A percentile compares a stretch with the other conserved stretches of the same genome.
Conservation (phyloP, 1,140 invertebrate species). For the Sarcophaga peregrina region DNA sequence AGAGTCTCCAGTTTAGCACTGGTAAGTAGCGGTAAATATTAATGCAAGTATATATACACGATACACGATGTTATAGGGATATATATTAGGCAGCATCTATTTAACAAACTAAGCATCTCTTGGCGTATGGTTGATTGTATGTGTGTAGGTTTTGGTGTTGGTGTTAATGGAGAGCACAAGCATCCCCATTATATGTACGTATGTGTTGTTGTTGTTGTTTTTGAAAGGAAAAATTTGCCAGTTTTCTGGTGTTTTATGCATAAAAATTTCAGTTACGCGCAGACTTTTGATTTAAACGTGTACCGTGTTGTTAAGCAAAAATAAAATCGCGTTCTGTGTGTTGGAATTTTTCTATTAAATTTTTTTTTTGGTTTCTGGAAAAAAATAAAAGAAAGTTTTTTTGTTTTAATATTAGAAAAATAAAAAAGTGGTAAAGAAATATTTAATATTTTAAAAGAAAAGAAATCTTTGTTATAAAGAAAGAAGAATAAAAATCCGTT, state of each 20-base stretch:
- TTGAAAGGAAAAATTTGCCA: neutral
- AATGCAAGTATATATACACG: too few relatives aligned
- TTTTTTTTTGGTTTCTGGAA: neutral
- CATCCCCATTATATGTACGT: neutral
- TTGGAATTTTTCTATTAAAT: neutral
- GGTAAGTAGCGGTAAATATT: too few relatives aligned
- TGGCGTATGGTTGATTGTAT: too few relatives aligned
- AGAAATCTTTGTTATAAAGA: neutral
- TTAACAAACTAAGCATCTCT: neutral
- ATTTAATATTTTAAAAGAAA: neutral
- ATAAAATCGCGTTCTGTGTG: neutral
- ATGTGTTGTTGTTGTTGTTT: neutral
- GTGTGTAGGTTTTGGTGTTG: neutral
- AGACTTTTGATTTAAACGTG: conserved; percentile 37
- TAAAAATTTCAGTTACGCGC: conserved; percentile 36
- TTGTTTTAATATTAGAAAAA: neutral
- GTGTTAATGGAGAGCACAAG: neutral
- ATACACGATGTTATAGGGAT: too few relatives aligned
- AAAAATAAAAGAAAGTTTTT: conserved; percentile 1
- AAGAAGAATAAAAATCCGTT: neutral
- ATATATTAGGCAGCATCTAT: too few relatives aligned
- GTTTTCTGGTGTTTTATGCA: neutral
- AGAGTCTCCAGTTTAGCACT: too few relatives aligned
- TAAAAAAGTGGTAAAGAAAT: neutral
- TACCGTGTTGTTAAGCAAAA: neutral